A percentile compares a stretch with the other conserved stretches of the same genome.
Conservation (phyloP, 2,888 invertebrate genomes). For the Apamea crenata region DNA sequence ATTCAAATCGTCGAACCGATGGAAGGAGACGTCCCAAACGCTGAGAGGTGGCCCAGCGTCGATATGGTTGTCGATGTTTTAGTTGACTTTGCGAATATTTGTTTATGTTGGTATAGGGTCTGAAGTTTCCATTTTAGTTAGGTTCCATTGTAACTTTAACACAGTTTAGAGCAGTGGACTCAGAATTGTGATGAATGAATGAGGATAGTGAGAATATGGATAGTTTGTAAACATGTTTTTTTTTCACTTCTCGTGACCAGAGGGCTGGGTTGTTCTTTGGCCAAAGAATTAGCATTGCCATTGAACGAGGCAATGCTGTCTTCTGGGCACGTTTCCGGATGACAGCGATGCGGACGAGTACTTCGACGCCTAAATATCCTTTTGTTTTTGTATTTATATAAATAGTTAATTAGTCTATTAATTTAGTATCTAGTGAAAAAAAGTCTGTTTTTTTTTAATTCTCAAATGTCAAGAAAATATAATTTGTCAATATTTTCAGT, state of each 20-base stretch:
- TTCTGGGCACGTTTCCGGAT: too few species aligned
- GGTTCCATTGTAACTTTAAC: background rate
- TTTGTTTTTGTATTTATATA: too few species aligned
- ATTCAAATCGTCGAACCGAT: slow-evolving; percentile 80
- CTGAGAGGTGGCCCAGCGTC: slow-evolving; percentile 64
- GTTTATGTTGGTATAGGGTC: background rate
- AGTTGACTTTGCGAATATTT: background rate
- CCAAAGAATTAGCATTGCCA: too few species aligned
- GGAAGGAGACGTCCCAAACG: slow-evolving; percentile 74
- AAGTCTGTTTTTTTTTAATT: background rate
- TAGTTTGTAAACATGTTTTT: background rate
- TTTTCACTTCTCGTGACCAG: background rate
- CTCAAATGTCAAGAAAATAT: too few species aligned
- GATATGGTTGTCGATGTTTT: slow-evolving; percentile 65
- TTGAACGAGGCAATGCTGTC: too few species aligned
- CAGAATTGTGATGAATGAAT: too few species aligned
- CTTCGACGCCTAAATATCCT: too few species aligned
- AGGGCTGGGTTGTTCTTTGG: too few species aligned
- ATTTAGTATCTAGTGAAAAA: too few species aligned
- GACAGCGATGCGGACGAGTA: too few species aligned
- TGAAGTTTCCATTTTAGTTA: background rate
- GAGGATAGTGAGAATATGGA: too few species aligned
- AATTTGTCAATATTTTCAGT: background rate
- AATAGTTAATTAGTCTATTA: too few species aligned
- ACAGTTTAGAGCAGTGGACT: background rate